phyloP scores from a whole-genome alignment of 2,797 vertebrate genomes.

The Melanotaenia parkinsoni region DNA sequence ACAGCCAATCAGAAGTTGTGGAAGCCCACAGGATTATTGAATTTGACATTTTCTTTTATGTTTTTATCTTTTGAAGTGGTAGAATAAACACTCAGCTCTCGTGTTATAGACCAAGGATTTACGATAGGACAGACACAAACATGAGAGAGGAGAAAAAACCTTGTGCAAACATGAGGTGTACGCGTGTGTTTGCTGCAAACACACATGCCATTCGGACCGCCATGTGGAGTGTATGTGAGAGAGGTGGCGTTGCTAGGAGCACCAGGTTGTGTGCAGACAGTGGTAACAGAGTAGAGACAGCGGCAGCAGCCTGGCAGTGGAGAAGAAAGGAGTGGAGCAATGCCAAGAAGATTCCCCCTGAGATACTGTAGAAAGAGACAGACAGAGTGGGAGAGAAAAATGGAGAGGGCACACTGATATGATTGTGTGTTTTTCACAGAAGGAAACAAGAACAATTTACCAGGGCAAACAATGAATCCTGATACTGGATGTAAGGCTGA shows the following conservation, averaged over 20 bases:
- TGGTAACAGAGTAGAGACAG: slow-evolving; percentile 71
- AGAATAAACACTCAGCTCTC: slow-evolving; percentile 51
- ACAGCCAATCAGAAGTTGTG: slow-evolving; percentile 30
- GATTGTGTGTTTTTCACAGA: slow-evolving; percentile 50
- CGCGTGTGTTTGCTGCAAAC: slow-evolving; percentile 30
- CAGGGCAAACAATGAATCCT: slow-evolving; percentile 44
- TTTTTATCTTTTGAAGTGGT: slow-evolving; percentile 48
- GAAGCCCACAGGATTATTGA: slow-evolving; percentile 40
- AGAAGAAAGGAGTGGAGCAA: slow-evolving; percentile 84
- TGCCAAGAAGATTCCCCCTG: slow-evolving; percentile 83
- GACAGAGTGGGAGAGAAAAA: slow-evolving; percentile 66
- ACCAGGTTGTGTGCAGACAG: slow-evolving; percentile 80
- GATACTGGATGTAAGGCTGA: slow-evolving; percentile 39
- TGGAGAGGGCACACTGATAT: slow-evolving; percentile 58
- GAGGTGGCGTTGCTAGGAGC: slow-evolving; percentile 82
- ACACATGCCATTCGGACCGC: slow-evolving; percentile 42
- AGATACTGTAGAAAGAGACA: slow-evolving; percentile 71
- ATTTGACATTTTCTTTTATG: slow-evolving; percentile 39
- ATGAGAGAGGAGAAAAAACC: slow-evolving; percentile 51
- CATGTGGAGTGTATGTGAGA: slow-evolving; percentile 67
- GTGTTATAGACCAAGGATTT: slow-evolving; percentile 50
- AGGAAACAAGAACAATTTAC: slow-evolving; percentile 38
- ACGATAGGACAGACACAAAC: slow-evolving; percentile 46
- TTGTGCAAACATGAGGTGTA: slow-evolving; percentile 54
- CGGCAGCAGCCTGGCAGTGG: slow-evolving; percentile 77